Evolutionary conservation across 2,113 vertebrate species (phyloP).

Genomic region (Pseudopodoces humilis): DNA sequence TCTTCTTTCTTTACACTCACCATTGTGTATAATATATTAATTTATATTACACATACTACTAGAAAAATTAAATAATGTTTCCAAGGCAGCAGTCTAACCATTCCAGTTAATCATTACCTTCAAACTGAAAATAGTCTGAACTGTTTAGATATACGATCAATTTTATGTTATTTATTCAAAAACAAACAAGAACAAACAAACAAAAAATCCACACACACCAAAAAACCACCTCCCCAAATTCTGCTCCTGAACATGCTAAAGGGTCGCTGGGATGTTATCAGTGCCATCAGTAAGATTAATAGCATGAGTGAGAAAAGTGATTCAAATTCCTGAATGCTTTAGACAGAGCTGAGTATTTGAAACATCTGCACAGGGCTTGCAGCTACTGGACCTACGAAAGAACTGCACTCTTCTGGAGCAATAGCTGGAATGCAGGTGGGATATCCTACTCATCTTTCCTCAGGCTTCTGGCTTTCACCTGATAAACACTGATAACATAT

Average conservation of each 20-base stretch:
- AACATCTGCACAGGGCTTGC: slow-evolving; percentile 52
- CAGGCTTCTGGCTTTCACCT: slow-evolving; percentile 1
- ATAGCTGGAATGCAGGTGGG: slow-evolving; percentile 37
- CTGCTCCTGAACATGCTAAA: neutral
- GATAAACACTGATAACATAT: slow-evolving; percentile 36
- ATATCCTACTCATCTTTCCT: slow-evolving; percentile 31
- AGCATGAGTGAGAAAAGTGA: neutral
- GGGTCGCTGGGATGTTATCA: neutral
- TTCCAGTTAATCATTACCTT: neutral
- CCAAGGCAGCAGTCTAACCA: neutral
- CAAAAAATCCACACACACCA: too few relatives aligned
- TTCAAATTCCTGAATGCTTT: slow-evolving; percentile 2
- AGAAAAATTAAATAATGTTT: neutral
- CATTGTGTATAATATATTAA: neutral
- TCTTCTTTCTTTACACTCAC: neutral
- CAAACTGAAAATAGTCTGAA: neutral
- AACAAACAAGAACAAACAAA: neutral
- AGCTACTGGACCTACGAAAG: neutral
- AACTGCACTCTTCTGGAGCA: neutral
- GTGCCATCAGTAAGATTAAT: slow-evolving; percentile 8
- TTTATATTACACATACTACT: neutral
- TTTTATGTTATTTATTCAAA: neutral
- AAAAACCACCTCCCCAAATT: neutral
- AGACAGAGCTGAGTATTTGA: neutral
- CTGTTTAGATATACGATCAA: neutral